phyloP scores from a whole-genome alignment of 2,888 invertebrate genomes.

The Globia sparganii region DNA sequence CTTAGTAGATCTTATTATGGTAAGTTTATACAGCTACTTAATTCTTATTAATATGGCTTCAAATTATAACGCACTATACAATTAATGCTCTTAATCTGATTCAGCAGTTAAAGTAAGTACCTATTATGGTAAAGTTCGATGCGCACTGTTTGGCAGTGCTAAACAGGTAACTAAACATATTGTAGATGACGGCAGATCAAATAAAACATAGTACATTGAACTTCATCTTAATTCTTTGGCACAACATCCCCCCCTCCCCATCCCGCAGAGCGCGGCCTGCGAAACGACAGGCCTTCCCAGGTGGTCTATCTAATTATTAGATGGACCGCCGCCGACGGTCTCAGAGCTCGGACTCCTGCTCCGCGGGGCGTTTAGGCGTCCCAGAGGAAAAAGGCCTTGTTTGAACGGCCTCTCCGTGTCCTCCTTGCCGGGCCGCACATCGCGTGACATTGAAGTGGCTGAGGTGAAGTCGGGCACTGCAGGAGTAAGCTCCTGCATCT shows the following conservation, averaged over 20 bases:
- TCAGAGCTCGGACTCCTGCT: neutral
- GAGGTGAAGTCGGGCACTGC: no score
- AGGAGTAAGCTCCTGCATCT: conserved; percentile 13
- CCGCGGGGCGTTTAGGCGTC: neutral
- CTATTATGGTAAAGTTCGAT: neutral
- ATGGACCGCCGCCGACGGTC: no score
- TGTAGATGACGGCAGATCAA: neutral
- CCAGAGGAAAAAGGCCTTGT: neutral
- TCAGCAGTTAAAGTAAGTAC: neutral
- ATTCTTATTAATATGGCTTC: neutral
- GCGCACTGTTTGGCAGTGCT: neutral
- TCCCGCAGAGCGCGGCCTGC: neutral
- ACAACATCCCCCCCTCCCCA: neutral
- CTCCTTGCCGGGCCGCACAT: neutral
- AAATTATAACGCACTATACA: neutral
- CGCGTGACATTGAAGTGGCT: no score
- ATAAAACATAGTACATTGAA: neutral
- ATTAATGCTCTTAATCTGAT: neutral
- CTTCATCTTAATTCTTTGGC: neutral
- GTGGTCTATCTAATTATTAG: neutral
- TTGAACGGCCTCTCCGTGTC: no score
- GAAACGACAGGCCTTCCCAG: no score
- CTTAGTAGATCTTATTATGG: neutral
- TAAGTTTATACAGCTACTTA: neutral
- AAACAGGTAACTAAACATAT: neutral